Evolutionary conservation across 2,888 invertebrate genomes (phyloP).

Genomic region (Yponomeuta plumbellus): DNA sequence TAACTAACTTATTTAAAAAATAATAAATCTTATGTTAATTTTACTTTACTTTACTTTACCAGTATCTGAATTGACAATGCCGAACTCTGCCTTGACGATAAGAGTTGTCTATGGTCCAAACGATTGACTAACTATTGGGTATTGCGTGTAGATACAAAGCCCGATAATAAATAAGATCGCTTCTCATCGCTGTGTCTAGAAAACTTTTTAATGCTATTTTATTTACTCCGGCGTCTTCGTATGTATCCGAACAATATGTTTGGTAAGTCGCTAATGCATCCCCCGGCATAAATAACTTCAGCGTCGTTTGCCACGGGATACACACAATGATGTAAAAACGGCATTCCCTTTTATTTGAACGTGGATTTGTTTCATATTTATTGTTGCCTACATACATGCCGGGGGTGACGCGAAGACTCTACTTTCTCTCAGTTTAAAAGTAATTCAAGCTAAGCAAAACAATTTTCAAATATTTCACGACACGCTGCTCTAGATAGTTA

Average conservation of each 20-base stretch:
- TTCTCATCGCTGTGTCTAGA: background rate
- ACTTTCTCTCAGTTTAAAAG: slow-evolving; percentile 19
- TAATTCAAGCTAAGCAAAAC: slow-evolving; percentile 14
- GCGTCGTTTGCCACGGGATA: slow-evolving; percentile 71
- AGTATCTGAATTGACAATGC: no score
- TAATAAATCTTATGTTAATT: no score
- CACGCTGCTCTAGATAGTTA: no score
- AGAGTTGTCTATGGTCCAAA: no score
- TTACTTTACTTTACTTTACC: no score
- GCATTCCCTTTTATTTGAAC: slow-evolving; percentile 68
- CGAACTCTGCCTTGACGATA: no score
- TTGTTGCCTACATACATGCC: slow-evolving; percentile 41
- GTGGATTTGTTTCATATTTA: slow-evolving; percentile 73
- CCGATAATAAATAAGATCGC: background rate
- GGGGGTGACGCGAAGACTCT: slow-evolving; percentile 27
- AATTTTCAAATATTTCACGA: background rate
- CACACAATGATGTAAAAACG: slow-evolving; percentile 69
- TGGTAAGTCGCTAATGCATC: slow-evolving; percentile 10
- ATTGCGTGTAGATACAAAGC: background rate
- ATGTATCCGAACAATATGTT: background rate
- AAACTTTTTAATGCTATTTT: background rate
- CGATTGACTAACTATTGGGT: background rate
- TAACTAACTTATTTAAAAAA: no score
- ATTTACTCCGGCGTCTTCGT: background rate
- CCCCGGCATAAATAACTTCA: slow-evolving; percentile 70